Base-by-base conservation (phyloP, 1,140 invertebrate genomes). In the Drosophila repletoides region DNA sequence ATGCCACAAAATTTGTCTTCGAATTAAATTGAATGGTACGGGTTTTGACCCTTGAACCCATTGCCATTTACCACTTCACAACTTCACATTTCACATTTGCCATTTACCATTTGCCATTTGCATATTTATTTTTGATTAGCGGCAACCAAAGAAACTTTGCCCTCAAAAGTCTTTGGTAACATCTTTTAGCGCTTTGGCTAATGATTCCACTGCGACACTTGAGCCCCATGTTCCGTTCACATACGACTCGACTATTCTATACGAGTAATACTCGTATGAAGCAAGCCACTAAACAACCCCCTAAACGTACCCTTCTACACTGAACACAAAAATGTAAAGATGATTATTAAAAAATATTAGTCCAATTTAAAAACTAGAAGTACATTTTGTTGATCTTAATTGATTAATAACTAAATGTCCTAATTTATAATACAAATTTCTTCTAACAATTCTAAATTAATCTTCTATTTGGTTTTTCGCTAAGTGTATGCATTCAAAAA, bases 1-100 rank as follows among this genome's bases (percentile, higher is more conserved):
- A 79, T 53, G 61, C 79, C 60, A 41, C 70, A 84, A 73, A 76
- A 66, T 71, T 66, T 15, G 21, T 46, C 45, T 72, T 38, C 22
- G 19, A 48, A 74, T 58, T 65, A 45, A 65, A 68, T 68, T 75
- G 58, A 71, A 75, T 72, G 63, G 69, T 65, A 46, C 40, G 64
- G 49, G 38, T 15, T 28, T 10, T 56, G 36, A 64, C 56, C 71
- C 36, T 66, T 70, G 38, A 56, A 38, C 72, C 31, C 22, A 12
- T 24, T 36, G 15, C 34, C 34, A 29, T 21, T 52, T 52, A 22
- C n/a, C n/a, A n/a, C n/a, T n/a, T n/a, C n/a, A n/a, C n/a, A n/a
- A n/a, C n/a, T n/a, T n/a, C n/a, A n/a, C n/a, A n/a, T 15, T 26
- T 6, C 1, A 9, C 26, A 21, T 15, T 24, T 41, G 14, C 36